These are phyloP conservation scores for Scolopax rusticola DNA, from an alignment of 2,797 vertebrate species.

Conservation along the genomic window DNA sequence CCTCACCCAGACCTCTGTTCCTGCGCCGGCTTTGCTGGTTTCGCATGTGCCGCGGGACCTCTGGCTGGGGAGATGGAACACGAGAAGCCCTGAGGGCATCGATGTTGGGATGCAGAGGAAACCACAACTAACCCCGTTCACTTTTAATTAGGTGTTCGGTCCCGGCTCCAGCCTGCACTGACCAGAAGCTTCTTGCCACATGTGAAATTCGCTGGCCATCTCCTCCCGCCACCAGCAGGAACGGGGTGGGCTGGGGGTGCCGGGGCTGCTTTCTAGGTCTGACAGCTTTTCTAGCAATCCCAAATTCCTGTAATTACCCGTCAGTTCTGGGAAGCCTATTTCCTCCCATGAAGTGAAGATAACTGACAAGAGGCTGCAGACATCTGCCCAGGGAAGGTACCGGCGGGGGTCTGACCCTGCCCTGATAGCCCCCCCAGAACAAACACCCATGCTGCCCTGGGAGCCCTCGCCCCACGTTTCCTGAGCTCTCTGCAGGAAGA, in stretches of 20 bases:
- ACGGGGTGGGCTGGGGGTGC: not conserved
- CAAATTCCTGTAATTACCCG: not conserved
- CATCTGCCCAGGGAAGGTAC: not conserved
- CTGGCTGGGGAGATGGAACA: not conserved
- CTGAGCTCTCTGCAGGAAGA: not conserved
- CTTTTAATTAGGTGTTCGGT: accelerated
- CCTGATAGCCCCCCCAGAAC: not conserved
- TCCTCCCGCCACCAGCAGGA: not conserved
- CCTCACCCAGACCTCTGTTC: not conserved
- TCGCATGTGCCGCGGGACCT: accelerated
- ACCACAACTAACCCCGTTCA: not conserved
- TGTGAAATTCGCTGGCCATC: not conserved
- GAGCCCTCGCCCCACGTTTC: not conserved
- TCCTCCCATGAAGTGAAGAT: not conserved
- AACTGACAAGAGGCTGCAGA: not conserved
- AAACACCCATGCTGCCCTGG: not conserved
- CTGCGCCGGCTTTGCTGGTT: not conserved
- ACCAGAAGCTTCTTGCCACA: not conserved
- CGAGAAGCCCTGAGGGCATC: not conserved
- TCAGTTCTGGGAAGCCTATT: not conserved
- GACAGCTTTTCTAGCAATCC: not conserved
- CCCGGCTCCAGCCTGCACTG: not conserved
- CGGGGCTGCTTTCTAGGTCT: not conserved
- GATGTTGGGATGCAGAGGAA: not conserved
- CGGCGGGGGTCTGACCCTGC: accelerated